Evolutionary conservation across 1,140 invertebrate genomes (phyloP).

Genomic region (Drosophila malerkotliana): DNA sequence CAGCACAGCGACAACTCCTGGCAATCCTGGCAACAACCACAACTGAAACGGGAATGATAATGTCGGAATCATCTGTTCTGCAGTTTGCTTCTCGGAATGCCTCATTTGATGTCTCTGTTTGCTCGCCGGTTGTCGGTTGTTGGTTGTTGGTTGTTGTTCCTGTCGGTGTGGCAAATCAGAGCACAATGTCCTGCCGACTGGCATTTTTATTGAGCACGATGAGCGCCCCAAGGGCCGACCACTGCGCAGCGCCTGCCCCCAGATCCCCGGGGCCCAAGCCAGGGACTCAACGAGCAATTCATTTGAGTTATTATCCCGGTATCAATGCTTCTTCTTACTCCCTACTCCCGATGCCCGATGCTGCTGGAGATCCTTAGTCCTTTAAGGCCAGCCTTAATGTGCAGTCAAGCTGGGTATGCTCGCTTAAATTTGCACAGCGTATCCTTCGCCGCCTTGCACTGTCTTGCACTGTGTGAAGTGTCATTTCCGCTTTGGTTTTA

Average conservation of each 20-base stretch:
- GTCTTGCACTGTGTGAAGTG: constrained; percentile 30
- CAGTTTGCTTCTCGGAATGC: constrained; percentile 37
- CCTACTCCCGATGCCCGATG: background rate
- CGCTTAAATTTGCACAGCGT: constrained; percentile 6
- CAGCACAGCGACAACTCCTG: constrained; percentile 1
- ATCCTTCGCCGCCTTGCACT: constrained; percentile 1
- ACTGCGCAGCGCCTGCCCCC: background rate
- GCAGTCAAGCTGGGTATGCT: constrained; percentile 6
- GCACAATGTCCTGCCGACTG: constrained; percentile 64
- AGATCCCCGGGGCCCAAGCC: constrained; percentile 11
- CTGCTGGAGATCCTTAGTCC: background rate
- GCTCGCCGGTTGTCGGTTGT: background rate
- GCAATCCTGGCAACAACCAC: constrained; percentile 5
- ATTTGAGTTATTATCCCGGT: constrained; percentile 76
- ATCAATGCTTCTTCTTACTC: constrained; percentile 28
- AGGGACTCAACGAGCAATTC: constrained; percentile 58
- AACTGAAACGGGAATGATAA: constrained; percentile 33
- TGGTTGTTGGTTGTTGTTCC: background rate
- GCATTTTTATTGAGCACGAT: constrained; percentile 71
- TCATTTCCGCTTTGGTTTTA: constrained; percentile 56
- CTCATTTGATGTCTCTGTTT: constrained; percentile 50
- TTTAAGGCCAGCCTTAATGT: constrained; percentile 25
- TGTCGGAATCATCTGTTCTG: constrained; percentile 56
- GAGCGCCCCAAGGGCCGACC: constrained; percentile 28
- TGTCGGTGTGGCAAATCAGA: constrained; percentile 54